Evolutionary conservation across 2,113 vertebrate genomes (phyloP), one percentile per base, ranked within the genome.

Genomic region (Alosa alosa): DNA sequence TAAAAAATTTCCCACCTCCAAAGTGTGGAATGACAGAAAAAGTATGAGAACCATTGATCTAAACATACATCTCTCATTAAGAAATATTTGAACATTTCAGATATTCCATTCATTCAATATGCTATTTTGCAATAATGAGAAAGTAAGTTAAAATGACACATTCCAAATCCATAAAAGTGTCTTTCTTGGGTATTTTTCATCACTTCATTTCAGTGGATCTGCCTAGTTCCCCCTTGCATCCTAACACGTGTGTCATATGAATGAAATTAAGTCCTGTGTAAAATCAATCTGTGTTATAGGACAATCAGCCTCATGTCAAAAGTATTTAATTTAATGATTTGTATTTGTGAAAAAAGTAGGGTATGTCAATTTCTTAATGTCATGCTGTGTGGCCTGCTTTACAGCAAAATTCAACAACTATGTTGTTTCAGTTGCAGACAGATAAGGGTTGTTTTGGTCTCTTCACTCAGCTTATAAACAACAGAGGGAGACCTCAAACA

Each of bases 401-500:
- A 13, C n/a, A 68, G n/a, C 72, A 39, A 17, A 36, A 78, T 39
- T 10, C 36, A 17, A 78, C 36, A 15, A 78, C 36, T 39, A 39
- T 41, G 72, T 41, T 78, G 72, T 78, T 17, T 78, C 31, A 78
- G 31, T 15, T 78, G 72, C 31, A 78, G 72, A 36, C 31, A 78
- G 72, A 78, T 31, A 39, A 36, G 72, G 36, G 13, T 39, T 78
- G 72, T 78, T 78, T 78, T 78, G 13, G 25, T 78, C 44, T 6
- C 49, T 50, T 86, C 47, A 49, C 41, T 22, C 82, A 75, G 82
- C 81, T 72, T 3, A 89, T 81, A 47, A 75, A 84, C 2, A 68
- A 45, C 47, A 83, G 64, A n/a, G 31, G 31, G 31, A 31, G 7
- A 68, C 41, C 31, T 39, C n/a, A 68, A 68, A 68, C 25, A n/a